Evolutionary conservation across 2,113 vertebrate species (phyloP).

Genomic region (Psephotus haematonotus): DNA sequence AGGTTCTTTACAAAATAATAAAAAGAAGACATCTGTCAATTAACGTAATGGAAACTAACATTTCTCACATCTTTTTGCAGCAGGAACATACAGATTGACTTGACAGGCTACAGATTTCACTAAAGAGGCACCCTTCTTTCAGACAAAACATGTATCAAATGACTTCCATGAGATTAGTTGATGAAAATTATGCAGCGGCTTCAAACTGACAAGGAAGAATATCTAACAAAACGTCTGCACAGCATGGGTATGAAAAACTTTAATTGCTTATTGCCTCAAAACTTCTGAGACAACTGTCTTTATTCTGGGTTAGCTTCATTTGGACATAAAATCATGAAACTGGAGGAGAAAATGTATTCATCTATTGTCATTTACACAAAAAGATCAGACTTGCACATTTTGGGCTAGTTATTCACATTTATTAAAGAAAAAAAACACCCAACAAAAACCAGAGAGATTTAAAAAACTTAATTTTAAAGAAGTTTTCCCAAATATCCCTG

Average conservation of each 20-base stretch:
- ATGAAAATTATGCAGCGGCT: not conserved
- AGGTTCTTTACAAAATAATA: not conserved
- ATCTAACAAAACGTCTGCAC: not conserved
- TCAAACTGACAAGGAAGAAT: not conserved
- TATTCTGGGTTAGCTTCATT: not conserved
- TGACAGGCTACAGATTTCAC: not conserved
- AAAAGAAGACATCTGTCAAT: not conserved
- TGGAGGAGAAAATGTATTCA: conserved; percentile 18
- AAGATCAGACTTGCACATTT: conserved; percentile 20
- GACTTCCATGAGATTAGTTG: not conserved
- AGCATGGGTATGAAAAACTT: not conserved
- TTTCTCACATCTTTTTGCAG: not conserved
- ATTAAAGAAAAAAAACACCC: not conserved
- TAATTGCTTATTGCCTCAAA: not conserved
- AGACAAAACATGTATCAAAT: not conserved
- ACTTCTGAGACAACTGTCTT: not conserved
- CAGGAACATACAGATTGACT: not conserved
- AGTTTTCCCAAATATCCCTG: not conserved
- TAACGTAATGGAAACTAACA: not conserved
- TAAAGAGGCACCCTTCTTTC: not conserved
- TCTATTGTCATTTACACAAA: conserved; percentile 24
- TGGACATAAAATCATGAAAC: not conserved
- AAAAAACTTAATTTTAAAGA: conserved; percentile 3
- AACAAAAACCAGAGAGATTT: not conserved
- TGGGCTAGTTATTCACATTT: conserved; percentile 16